Percentiles rank a stretch among this genome's conserved stretches.
Conservation (phyloP, 1,140 invertebrate species). For the Drosophila varians region DNA sequence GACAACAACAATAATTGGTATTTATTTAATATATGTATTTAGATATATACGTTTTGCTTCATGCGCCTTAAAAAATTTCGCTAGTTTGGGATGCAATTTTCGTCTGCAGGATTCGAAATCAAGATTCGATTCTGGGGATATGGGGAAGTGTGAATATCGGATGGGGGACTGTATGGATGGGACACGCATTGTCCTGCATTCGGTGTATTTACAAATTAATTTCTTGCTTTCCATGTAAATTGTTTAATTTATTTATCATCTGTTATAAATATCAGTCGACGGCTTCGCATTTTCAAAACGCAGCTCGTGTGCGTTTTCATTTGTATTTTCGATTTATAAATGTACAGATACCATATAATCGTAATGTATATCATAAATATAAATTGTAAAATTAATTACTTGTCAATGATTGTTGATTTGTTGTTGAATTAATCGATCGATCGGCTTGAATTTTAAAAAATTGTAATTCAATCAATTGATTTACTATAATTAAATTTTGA, state of each 20-base stretch:
- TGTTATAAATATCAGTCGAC: slow-evolving; percentile 77
- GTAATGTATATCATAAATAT: slow-evolving; percentile 41
- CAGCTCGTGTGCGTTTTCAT: slow-evolving; percentile 58
- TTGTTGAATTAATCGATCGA: slow-evolving; percentile 39
- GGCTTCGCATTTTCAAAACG: slow-evolving; percentile 63
- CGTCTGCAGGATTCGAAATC: slow-evolving; percentile 12
- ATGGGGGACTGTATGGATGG: slow-evolving; percentile 16
- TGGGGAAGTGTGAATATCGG: neutral
- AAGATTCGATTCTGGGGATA: neutral
- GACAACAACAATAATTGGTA: slow-evolving; percentile 81
- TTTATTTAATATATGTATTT: slow-evolving; percentile 74
- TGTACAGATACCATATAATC: slow-evolving; percentile 33
- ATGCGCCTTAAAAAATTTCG: slow-evolving; percentile 70
- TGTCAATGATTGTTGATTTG: slow-evolving; percentile 51
- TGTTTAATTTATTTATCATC: slow-evolving; percentile 36
- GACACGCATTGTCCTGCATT: slow-evolving; percentile 31
- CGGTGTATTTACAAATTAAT: slow-evolving; percentile 54
- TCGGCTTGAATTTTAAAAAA: slow-evolving; percentile 42
- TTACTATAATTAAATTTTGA: slow-evolving; percentile 41
- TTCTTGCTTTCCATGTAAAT: slow-evolving; percentile 27
- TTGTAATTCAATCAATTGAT: slow-evolving; percentile 43
- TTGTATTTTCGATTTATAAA: slow-evolving; percentile 53
- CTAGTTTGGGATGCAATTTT: slow-evolving; percentile 71
- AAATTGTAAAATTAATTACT: slow-evolving; percentile 51
- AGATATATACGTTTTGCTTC: slow-evolving; percentile 46